phyloP scores from a whole-genome alignment of 2,888 invertebrate species.

The Imbricaverruca yamaguchii region DNA sequence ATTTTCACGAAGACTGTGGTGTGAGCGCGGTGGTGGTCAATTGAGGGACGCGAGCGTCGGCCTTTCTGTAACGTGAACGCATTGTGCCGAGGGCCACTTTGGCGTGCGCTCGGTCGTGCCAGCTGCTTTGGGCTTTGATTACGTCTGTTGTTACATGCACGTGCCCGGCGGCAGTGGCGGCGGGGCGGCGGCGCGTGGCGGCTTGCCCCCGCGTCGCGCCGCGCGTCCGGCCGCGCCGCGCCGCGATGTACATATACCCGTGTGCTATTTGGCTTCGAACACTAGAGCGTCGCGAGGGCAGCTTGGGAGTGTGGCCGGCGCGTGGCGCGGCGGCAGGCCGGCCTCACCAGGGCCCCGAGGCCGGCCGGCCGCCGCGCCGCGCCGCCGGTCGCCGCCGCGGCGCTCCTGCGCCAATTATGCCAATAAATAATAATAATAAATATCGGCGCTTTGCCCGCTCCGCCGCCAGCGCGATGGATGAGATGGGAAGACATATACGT shows the following conservation, averaged over 20 bases:
- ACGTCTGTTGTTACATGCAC: slow-evolving; percentile 18
- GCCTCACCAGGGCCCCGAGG: too few relatives aligned
- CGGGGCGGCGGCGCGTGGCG: neutral
- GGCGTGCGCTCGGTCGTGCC: neutral
- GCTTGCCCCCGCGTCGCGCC: neutral
- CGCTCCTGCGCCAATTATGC: too few relatives aligned
- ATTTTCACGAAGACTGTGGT: neutral
- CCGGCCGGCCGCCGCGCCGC: too few relatives aligned
- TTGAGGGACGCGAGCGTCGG: neutral
- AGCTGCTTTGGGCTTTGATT: slow-evolving; percentile 17
- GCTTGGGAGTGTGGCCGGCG: neutral
- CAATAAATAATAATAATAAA: too few relatives aligned
- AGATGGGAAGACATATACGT: too few relatives aligned
- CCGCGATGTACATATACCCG: neutral
- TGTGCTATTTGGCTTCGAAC: neutral
- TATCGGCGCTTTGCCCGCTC: too few relatives aligned
- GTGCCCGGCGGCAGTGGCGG: neutral
- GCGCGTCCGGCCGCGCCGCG: neutral
- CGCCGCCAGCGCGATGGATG: too few relatives aligned
- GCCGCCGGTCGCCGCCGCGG: too few relatives aligned
- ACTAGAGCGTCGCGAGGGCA: neutral
- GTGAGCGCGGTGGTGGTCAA: neutral
- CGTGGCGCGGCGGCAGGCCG: too few relatives aligned
- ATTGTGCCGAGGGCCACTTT: neutral
- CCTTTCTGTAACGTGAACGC: slow-evolving; percentile 14